Base-by-base conservation (phyloP, 2,113 vertebrate genomes). In the Psittacula cyanocephala region DNA sequence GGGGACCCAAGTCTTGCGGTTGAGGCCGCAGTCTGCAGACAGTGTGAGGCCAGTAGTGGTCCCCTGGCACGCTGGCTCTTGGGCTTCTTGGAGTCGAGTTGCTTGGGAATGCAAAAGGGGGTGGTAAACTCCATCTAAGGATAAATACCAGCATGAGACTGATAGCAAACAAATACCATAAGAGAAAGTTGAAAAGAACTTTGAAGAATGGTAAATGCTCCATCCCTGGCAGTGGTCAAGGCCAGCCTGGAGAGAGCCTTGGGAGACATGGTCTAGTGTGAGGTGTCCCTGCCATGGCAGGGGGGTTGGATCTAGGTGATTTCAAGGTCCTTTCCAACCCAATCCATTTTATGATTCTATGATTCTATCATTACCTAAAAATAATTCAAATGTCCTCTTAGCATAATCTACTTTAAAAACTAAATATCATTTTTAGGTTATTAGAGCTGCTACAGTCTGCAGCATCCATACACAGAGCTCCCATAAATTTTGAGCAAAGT, bases 371-470 rank as follows among this genome's bases (percentile, higher is more conserved):
- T 92, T 92, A 92, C 75, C 8, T 28, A 39, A 23, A 39, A 59
- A 37, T 37, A 25, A 75, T 52, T 74, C 78, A 72, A 78, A 76
- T 50, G 52, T 69, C 68, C 68, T 68, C 44, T 75, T 37, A 76
- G 47, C 33, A 2, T 88, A 90, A 96, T 84, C 79, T 55, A 33
- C 90, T 97, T 90, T n/a, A 86, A 95, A 91, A 94, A 43, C 60
- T 59, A 90, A 88, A 96, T 88, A 93, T 90, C 82, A 75, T 93
- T 90, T 94, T 90, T 81, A 81, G 76, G 70, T 76, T 25, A 81
- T 88, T 90, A 74, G 31, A 93, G 81, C 81, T 84, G 74, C 91
- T 86, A 13, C 76, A 31, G 82, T 4, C 82, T 59, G 85, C 8
- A 72, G 47, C 39, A 47, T n/a, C 60, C 7, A 4, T 17, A 46